Evolutionary conservation across 2,797 vertebrate genomes (phyloP).

Genomic region (Tarsius wallacei): DNA sequence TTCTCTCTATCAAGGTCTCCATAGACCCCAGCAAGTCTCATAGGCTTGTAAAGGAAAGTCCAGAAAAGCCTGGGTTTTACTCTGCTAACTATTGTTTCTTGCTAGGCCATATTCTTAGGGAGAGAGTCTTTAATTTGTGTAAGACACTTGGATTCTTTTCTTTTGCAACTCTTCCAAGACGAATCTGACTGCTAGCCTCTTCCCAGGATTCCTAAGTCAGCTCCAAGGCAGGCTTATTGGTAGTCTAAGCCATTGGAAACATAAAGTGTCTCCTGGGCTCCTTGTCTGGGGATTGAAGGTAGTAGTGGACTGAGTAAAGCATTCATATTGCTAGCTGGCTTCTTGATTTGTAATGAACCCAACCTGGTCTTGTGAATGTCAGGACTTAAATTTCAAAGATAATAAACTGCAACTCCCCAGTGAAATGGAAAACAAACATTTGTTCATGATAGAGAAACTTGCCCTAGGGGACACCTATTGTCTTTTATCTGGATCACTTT

Average conservation of each 20-base stretch:
- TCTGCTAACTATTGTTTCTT: conserved; percentile 45
- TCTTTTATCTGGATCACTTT: conserved; percentile 60
- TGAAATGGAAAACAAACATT: conserved; percentile 37
- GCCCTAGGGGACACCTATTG: not conserved
- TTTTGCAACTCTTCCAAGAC: conserved; percentile 51
- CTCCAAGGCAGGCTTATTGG: not conserved
- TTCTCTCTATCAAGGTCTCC: conserved; percentile 2
- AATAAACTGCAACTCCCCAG: not conserved
- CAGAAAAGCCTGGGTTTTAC: conserved; percentile 44
- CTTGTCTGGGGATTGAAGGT: conserved; percentile 41
- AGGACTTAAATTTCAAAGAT: conserved; percentile 36
- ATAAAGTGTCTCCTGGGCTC: not conserved
- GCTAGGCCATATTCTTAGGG: conserved; percentile 36
- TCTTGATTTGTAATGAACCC: not conserved
- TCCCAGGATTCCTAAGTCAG: conserved; percentile 29
- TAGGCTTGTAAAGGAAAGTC: conserved; percentile 31
- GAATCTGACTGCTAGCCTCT: conserved; percentile 42
- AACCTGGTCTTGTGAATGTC: conserved; percentile 41
- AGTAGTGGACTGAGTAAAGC: not conserved
- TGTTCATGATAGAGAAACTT: not conserved
- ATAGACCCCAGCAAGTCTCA: not conserved
- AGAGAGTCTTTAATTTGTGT: conserved; percentile 62
- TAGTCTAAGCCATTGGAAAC: conserved; percentile 20
- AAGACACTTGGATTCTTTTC: conserved; percentile 54
- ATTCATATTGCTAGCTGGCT: not conserved